A percentile compares a stretch with the other conserved stretches of the same genome.
Evolutionary conservation across 2,113 vertebrate genomes (phyloP).

Genomic region (Genyomyrus donnyi): DNA sequence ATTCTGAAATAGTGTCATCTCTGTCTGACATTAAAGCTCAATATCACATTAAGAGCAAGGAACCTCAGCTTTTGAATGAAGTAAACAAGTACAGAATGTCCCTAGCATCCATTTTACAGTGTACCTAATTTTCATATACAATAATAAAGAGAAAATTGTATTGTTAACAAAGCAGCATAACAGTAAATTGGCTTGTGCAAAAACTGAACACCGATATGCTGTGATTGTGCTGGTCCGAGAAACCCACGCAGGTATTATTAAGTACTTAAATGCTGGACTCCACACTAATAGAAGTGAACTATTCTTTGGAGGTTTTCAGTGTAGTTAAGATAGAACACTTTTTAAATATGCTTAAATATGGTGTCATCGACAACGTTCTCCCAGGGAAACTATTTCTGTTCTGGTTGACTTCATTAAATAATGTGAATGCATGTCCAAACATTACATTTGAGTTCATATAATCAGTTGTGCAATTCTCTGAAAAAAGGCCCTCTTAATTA

Average conservation of each 20-base stretch:
- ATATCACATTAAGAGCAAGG: background rate
- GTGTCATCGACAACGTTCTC: background rate
- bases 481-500: slow-evolving; percentile 9
- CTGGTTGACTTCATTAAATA: background rate
- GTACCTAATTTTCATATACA: background rate
- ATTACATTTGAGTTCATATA: background rate
- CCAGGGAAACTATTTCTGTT: background rate
- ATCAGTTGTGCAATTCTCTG: background rate
- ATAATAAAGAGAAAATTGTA: background rate
- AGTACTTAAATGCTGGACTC: background rate
- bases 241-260: background rate
- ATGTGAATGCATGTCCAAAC: background rate
- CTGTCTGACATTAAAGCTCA: background rate
- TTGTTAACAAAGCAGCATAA: background rate
- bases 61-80: background rate
- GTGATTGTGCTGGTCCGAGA: background rate
- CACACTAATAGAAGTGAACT: background rate
- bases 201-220: background rate
- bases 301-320: background rate
- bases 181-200: background rate
- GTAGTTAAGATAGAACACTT: background rate
- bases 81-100: background rate
- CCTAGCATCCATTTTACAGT: background rate
- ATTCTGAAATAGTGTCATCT: background rate
- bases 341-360: background rate